Evolutionary conservation across 2,888 invertebrate species (phyloP).

Genomic region (Drosophila atroscutellata): DNA sequence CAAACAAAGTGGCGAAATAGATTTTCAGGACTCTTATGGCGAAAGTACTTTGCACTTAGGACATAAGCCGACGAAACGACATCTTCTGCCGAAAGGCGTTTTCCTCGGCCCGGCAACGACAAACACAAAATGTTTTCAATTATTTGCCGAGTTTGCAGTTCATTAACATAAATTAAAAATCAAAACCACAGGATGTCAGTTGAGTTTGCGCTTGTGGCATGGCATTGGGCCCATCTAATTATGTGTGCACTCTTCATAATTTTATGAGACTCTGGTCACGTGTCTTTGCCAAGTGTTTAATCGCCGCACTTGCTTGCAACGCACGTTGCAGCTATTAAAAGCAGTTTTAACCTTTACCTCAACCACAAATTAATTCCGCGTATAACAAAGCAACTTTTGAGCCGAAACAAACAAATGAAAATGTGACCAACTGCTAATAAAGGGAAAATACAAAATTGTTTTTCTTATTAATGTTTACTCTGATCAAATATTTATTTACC

Average conservation of each 20-base stretch:
- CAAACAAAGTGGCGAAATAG: slow-evolving; percentile 50
- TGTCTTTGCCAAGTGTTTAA: slow-evolving; percentile 49
- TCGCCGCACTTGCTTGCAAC: slow-evolving; percentile 50
- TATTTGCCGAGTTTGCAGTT: slow-evolving; percentile 61
- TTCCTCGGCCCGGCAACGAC: slow-evolving; percentile 21
- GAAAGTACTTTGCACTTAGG: slow-evolving; percentile 62
- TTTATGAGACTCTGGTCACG: slow-evolving; percentile 52
- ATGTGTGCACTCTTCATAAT: slow-evolving; percentile 45
- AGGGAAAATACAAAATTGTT: neutral
- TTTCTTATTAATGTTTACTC: neutral
- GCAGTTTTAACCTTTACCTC: slow-evolving; percentile 28
- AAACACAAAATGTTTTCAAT: slow-evolving; percentile 30
- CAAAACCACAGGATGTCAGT: slow-evolving; percentile 62
- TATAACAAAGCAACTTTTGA: slow-evolving; percentile 3
- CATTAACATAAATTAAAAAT: slow-evolving; percentile 80
- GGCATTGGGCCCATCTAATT: slow-evolving; percentile 24
- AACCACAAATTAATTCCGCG: slow-evolving; percentile 31
- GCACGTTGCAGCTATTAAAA: slow-evolving; percentile 72
- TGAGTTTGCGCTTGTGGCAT: slow-evolving; percentile 22
- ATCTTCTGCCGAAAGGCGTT: slow-evolving; percentile 45
- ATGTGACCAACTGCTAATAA: neutral
- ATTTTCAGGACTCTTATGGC: slow-evolving; percentile 24
- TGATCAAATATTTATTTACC: neutral
- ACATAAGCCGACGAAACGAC: slow-evolving; percentile 48
- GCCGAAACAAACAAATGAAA: slow-evolving; percentile 13